phyloP scores from a whole-genome alignment of 2,113 vertebrate species.

The Oxyura jamaicensis region DNA sequence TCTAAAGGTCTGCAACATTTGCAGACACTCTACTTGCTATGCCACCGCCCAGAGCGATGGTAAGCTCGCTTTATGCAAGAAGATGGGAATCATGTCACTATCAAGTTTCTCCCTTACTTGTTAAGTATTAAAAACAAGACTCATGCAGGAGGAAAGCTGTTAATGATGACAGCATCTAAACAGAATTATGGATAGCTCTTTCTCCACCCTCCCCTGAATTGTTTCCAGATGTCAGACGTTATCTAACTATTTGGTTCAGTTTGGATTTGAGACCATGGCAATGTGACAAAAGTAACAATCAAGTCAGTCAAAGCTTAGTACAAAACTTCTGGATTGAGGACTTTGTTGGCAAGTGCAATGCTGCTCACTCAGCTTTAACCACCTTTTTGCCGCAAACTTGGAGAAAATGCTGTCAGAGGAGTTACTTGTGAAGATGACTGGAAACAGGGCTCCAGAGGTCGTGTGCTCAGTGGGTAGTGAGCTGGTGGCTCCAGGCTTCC shows the following conservation, averaged over 20 bases:
- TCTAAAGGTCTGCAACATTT: no score
- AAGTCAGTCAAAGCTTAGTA: neutral
- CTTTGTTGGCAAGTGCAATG: neutral
- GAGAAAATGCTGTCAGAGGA: neutral
- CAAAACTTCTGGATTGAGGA: neutral
- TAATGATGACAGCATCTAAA: neutral
- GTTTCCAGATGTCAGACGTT: neutral
- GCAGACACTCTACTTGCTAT: neutral
- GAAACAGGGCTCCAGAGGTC: neutral
- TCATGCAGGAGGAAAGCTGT: neutral
- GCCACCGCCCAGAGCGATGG: accelerated
- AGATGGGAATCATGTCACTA: accelerated
- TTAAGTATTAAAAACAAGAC: neutral
- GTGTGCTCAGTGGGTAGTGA: neutral
- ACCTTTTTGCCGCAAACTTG: neutral
- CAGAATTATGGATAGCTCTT: neutral
- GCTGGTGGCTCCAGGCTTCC: neutral
- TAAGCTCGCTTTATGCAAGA: neutral
- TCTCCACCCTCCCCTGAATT: neutral
- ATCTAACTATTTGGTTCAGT: neutral
- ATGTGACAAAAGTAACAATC: neutral
- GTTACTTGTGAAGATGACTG: neutral
- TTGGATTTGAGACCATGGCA: neutral
- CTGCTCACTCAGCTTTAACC: neutral
- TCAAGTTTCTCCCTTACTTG: neutral